phyloP scores from a whole-genome alignment of 2,797 vertebrate genomes.

The Pachyuromys duprasi region DNA sequence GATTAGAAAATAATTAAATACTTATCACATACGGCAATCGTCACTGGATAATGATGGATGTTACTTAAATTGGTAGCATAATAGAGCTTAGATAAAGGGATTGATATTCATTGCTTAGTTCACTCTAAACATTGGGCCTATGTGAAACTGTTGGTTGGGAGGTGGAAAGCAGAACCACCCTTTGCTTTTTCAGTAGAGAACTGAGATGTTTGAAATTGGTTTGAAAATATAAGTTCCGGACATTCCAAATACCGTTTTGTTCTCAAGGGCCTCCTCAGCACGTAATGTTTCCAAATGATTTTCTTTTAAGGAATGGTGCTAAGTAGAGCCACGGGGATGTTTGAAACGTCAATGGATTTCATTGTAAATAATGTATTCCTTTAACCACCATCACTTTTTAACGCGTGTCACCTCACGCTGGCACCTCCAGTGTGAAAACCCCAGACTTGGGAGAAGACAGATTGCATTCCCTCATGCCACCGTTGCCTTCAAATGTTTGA shows the following conservation, averaged over 20 bases:
- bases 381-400: conserved; percentile 4
- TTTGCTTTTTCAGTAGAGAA: not conserved
- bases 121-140: not conserved
- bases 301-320: conserved; percentile 40
- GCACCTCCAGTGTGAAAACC: not conserved
- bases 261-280: not conserved
- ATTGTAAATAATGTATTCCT: conserved; percentile 58
- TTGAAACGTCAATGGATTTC: conserved; percentile 47
- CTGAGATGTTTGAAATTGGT: not conserved
- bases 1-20: not conserved
- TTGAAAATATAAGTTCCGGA: not conserved
- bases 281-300: conserved; percentile 39
- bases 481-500: conserved; percentile 17
- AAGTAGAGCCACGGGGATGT: not conserved
- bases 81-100: not conserved
- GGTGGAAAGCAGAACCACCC: not conserved
- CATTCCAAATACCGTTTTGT: not conserved
- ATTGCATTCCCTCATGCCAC: not conserved
- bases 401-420: not conserved
- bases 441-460: conserved; percentile 32
- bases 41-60: not conserved
- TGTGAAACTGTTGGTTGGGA: not conserved
- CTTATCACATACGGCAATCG: not conserved
- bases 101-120: not conserved
- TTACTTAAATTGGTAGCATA: not conserved